These are phyloP conservation scores for Sminthopsis crassicaudata DNA, from an alignment of 2,113 vertebrate species.

Conservation along the genomic window DNA sequence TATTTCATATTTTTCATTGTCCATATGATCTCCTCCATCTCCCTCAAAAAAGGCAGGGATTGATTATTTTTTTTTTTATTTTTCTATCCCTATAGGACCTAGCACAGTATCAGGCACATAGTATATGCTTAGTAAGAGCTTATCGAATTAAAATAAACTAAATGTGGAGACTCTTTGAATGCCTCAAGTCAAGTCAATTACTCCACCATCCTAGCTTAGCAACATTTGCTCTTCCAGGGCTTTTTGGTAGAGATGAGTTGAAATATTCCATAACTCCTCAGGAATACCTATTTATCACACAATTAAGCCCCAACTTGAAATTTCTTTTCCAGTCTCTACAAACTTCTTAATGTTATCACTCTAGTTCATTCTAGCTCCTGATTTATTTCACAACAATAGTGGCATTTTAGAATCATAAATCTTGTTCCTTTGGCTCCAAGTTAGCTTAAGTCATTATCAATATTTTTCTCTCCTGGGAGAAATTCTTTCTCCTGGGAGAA, in stretches of 20 bases:
- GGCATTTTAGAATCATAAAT: neutral
- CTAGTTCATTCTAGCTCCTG: neutral
- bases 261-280: neutral
- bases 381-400: conserved; percentile 33
- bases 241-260: neutral
- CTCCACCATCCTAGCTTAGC: too few relatives aligned
- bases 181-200: neutral
- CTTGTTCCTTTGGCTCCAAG: conserved; percentile 5
- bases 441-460: neutral
- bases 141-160: neutral
- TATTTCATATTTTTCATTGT: neutral
- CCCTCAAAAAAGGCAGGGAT: neutral
- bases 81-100: neutral
- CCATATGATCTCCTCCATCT: neutral
- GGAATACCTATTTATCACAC: neutral
- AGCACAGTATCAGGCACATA: neutral
- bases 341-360: neutral
- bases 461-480: neutral
- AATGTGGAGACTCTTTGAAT: neutral
- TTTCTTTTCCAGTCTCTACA: neutral
- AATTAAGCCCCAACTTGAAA: neutral
- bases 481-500: too few relatives aligned
- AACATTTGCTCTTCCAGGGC: neutral
- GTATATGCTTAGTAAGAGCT: neutral
- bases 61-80: neutral